Evolutionary conservation across 2,797 vertebrate species (phyloP).

Genomic region (Macrochelys suwanniensis): DNA sequence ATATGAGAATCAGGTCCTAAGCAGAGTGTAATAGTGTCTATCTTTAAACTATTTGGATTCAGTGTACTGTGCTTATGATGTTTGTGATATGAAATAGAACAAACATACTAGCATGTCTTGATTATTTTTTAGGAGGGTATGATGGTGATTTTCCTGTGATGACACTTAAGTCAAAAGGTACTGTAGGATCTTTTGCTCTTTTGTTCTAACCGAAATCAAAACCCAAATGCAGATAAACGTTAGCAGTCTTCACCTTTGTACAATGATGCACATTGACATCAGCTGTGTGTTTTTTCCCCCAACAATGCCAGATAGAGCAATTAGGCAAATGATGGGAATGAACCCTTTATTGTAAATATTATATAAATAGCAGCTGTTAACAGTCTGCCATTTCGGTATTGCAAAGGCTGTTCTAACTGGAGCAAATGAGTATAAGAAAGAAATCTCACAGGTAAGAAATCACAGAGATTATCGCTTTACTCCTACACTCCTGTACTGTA

Average conservation of each 20-base stretch:
- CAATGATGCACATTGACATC: neutral
- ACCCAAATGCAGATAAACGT: neutral
- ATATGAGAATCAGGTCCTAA: neutral
- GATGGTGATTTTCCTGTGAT: constrained; percentile 64
- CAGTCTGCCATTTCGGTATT: constrained; percentile 33
- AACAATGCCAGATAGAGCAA: constrained; percentile 9
- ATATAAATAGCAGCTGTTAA: constrained; percentile 52
- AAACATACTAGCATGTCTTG: constrained; percentile 36
- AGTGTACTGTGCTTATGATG: neutral
- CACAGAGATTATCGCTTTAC: constrained; percentile 13
- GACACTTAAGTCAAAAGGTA: constrained; percentile 65
- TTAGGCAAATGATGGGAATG: constrained; percentile 8
- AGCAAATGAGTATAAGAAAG: constrained; percentile 35
- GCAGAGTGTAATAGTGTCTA: neutral
- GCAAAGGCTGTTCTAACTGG: constrained; percentile 32
- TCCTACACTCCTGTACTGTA: constrained; percentile 13
- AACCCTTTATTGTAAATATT: constrained; percentile 25
- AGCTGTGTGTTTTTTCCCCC: neutral
- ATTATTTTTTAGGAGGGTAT: constrained; percentile 68
- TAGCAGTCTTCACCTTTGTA: neutral
- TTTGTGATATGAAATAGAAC: neutral
- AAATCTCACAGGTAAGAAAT: constrained; percentile 50
- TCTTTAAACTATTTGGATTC: neutral
- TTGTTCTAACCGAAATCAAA: neutral
- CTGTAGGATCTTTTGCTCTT: constrained; percentile 1